These are phyloP conservation scores for Pandion haliaetus DNA, from an alignment of 2,113 vertebrate genomes.

Conservation along the genomic window DNA sequence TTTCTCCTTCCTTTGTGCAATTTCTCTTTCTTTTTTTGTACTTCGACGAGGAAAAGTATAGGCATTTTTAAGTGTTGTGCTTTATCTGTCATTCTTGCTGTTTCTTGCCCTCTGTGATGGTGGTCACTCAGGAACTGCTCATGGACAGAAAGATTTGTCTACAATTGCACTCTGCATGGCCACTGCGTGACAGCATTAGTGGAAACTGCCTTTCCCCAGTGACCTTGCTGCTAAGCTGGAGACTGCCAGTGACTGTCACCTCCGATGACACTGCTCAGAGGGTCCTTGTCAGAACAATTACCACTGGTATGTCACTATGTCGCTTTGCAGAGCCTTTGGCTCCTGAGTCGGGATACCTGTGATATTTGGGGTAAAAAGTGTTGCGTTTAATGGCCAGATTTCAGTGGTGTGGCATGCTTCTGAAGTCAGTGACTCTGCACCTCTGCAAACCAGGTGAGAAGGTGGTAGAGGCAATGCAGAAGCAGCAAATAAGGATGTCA, in stretches of 20 bases:
- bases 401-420: not conserved
- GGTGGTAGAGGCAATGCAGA: not conserved
- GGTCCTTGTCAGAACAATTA: slow-evolving; percentile 68
- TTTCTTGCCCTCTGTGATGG: not conserved
- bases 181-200: slow-evolving; percentile 43
- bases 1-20: not conserved
- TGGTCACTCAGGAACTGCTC: not conserved
- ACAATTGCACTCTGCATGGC: not conserved
- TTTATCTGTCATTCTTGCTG: not conserved
- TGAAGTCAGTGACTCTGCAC: not conserved
- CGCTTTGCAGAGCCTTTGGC: not conserved
- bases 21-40: not conserved
- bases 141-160: not conserved
- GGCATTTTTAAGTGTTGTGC: not conserved
- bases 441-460: not conserved
- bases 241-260: slow-evolving; percentile 52
- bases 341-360: not conserved
- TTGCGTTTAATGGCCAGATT: not conserved
- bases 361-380: not conserved
- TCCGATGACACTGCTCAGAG: slow-evolving; percentile 65
- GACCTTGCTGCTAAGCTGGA: slow-evolving; percentile 65
- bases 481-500: not conserved
- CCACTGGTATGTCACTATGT: slow-evolving; percentile 8
- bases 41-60: not conserved
- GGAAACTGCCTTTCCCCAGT: slow-evolving; percentile 52